These are phyloP conservation scores for Phlogophora meticulosa DNA, from an alignment of 2,888 invertebrate species.

Conservation along the genomic window DNA sequence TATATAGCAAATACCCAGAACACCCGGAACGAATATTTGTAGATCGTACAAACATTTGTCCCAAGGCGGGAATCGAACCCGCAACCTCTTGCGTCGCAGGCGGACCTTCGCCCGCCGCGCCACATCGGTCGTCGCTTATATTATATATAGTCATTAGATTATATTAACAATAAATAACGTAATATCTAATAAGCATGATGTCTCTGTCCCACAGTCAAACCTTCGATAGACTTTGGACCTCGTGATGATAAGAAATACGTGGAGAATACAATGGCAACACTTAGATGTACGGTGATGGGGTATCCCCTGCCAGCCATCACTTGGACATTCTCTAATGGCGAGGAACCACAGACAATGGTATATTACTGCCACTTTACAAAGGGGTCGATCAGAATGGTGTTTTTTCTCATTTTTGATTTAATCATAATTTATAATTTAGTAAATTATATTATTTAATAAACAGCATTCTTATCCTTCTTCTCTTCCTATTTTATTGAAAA, in stretches of 20 bases:
- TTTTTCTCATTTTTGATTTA: not conserved
- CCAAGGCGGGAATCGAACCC: no score
- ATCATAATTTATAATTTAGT: not conserved
- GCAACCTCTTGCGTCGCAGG: no score
- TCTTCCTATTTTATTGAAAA: no score
- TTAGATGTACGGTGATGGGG: conserved; percentile 77
- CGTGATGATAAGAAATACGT: conserved; percentile 67
- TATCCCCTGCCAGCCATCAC: conserved; percentile 77
- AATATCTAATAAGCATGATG: not conserved
- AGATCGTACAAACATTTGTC: no score
- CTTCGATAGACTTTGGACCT: conserved; percentile 71
- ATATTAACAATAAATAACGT: not conserved
- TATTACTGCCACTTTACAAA: no score
- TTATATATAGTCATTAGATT: no score
- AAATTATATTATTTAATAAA: no score
- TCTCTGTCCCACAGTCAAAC: conserved; percentile 67
- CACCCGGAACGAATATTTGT: no score
- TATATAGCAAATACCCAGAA: no score
- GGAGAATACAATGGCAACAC: conserved; percentile 62
- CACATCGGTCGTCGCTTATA: no score
- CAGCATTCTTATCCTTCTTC: no score
- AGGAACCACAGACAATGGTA: conserved; percentile 60
- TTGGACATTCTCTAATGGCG: conserved; percentile 76
- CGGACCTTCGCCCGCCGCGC: no score
- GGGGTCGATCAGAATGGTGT: not conserved